phyloP scores from a whole-genome alignment of 1,140 invertebrate genomes.

The Nephila pilipes region DNA sequence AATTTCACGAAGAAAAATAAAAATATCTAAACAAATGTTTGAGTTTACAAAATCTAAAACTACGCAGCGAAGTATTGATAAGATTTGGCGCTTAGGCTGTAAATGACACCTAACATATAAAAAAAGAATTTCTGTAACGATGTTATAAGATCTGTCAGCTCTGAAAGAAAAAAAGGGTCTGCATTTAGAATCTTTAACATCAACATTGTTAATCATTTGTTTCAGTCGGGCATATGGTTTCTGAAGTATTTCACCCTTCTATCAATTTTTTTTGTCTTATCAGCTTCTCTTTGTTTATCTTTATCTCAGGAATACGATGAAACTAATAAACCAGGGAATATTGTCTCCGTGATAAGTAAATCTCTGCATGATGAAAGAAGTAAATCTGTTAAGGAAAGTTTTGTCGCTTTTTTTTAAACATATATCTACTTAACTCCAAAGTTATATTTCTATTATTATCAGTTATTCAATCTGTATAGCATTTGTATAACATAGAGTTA shows the following conservation, averaged over 20 bases:
- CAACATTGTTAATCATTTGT: conserved; percentile 24
- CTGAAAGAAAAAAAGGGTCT: background rate
- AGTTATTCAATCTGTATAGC: too few relatives aligned
- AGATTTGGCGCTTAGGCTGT: background rate
- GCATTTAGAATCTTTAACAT: background rate
- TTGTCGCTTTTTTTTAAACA: too few relatives aligned
- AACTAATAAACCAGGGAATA: background rate
- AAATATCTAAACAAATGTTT: background rate
- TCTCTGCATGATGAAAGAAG: background rate
- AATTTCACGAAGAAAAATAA: background rate
- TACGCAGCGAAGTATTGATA: background rate
- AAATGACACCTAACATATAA: background rate
- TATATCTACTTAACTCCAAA: too few relatives aligned
- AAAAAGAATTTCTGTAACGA: background rate
- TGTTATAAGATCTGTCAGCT: background rate
- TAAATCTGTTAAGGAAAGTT: background rate
- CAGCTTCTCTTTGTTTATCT: background rate
- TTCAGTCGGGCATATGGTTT: background rate
- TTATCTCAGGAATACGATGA: background rate
- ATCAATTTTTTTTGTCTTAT: background rate
- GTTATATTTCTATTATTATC: too few relatives aligned
- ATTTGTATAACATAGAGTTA: too few relatives aligned
- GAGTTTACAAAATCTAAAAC: background rate
- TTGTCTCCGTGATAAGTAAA: background rate
- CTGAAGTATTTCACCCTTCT: background rate